Conservation (phyloP, 2,113 vertebrate genomes). For the Clarias batrachus region DNA sequence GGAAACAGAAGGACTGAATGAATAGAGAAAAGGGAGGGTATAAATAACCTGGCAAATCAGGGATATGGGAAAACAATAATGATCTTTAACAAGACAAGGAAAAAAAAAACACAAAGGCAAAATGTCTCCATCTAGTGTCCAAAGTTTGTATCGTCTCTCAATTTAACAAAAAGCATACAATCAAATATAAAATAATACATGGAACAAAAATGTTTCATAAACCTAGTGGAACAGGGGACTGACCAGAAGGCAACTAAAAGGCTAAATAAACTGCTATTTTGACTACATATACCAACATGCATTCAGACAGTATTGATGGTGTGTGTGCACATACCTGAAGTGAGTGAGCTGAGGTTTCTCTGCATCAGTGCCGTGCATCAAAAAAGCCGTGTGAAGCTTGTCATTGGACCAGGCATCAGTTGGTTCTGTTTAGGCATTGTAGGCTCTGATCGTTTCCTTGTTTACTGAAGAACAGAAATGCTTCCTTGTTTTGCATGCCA, state of each 20-base stretch:
- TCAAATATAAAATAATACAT: not conserved
- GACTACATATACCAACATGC: not conserved
- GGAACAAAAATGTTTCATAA: not conserved
- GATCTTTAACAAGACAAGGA: no score
- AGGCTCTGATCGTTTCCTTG: not conserved
- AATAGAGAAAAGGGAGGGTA: not conserved
- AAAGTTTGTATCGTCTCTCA: not conserved
- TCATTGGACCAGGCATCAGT: not conserved
- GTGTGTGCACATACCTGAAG: not conserved
- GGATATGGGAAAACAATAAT: not conserved
- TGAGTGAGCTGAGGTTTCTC: not conserved
- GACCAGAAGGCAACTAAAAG: not conserved
- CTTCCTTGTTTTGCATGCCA: not conserved
- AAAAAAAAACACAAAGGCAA: not conserved
- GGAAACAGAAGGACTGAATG: not conserved
- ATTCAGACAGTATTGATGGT: not conserved
- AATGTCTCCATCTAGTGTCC: not conserved
- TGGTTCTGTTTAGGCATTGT: not conserved
- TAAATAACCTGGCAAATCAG: not conserved
- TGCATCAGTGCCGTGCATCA: not conserved
- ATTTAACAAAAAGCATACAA: not conserved
- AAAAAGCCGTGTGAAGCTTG: not conserved
- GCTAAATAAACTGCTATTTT: not conserved
- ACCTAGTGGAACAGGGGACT: not conserved
- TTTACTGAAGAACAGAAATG: not conserved